A percentile compares a stretch with the other conserved stretches of the same genome.
Evolutionary conservation across 1,140 invertebrate species (phyloP).

Genomic region (Drosophila pruinosa): DNA sequence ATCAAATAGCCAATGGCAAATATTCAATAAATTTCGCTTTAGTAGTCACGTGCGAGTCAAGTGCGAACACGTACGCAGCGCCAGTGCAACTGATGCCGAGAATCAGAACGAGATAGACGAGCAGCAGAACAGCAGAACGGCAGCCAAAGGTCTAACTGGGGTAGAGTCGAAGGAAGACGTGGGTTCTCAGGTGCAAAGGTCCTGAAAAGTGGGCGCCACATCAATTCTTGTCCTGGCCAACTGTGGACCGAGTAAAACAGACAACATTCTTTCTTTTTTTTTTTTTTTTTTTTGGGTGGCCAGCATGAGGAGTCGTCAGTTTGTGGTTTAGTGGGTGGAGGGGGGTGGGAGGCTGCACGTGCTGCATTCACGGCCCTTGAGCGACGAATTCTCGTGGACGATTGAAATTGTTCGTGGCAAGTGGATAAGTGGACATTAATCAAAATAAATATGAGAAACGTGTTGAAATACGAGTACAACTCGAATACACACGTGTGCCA

Average conservation of each 20-base stretch:
- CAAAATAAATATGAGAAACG: constrained; percentile 80
- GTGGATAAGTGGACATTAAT: constrained; percentile 80
- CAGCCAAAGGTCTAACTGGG: not conserved
- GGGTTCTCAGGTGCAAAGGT: constrained; percentile 70
- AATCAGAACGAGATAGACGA: not conserved
- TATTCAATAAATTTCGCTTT: constrained; percentile 76
- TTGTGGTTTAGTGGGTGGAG: not conserved
- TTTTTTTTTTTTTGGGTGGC: not conserved
- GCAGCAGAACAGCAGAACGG: not conserved
- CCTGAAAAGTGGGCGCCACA: constrained; percentile 69
- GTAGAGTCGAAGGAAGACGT: constrained; percentile 25
- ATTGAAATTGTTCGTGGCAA: constrained; percentile 78
- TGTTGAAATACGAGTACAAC: constrained; percentile 68
- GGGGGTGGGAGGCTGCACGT: constrained; percentile 34
- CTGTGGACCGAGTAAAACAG: constrained; percentile 57
- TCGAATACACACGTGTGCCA: not conserved
- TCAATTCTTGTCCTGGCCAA: constrained; percentile 72
- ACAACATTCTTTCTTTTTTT: constrained; percentile 29
- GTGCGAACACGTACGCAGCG: constrained; percentile 73
- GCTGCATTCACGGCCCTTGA: constrained; percentile 12
- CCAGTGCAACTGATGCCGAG: constrained; percentile 69
- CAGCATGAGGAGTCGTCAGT: not conserved
- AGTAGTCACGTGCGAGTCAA: constrained; percentile 72
- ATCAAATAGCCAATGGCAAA: constrained; percentile 81
- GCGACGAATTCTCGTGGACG: constrained; percentile 52